phyloP scores from a whole-genome alignment of 2,888 invertebrate species.

The Aspidapion aeneum region DNA sequence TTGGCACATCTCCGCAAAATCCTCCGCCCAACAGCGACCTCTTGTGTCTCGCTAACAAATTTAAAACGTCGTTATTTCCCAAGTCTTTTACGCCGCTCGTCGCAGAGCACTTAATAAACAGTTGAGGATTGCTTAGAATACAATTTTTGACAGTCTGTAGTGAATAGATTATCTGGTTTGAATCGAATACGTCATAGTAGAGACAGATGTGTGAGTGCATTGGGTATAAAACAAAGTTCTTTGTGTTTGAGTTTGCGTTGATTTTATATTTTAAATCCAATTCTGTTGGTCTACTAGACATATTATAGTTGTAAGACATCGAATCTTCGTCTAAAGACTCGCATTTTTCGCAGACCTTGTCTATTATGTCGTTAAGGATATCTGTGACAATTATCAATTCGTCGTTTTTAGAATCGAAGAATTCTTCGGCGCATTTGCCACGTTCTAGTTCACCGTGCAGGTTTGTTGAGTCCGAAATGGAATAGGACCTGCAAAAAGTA shows the following conservation, averaged over 20 bases:
- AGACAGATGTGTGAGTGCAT: conserved; percentile 82
- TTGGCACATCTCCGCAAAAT: conserved; percentile 59
- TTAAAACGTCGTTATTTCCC: conserved; percentile 54
- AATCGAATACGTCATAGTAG: conserved; percentile 77
- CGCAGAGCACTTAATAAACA: conserved; percentile 71
- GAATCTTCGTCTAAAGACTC: conserved; percentile 12
- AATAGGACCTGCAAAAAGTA: too few species aligned
- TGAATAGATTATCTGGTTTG: conserved; percentile 68
- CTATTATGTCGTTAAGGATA: conserved; percentile 57
- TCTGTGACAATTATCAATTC: conserved; percentile 53
- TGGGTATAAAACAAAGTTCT: conserved; percentile 58
- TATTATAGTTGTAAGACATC: not conserved
- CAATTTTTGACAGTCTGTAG: conserved; percentile 71
- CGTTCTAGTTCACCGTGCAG: conserved; percentile 50
- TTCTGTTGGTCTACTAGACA: conserved; percentile 32
- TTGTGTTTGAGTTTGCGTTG: conserved; percentile 29
- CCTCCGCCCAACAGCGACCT: conserved; percentile 76
- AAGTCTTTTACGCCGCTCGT: conserved; percentile 65
- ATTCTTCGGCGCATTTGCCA: conserved; percentile 64
- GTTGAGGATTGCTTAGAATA: conserved; percentile 64
- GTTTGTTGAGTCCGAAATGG: conserved; percentile 49
- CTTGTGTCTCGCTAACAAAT: conserved; percentile 68
- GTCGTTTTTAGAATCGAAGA: conserved; percentile 53
- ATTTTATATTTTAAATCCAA: conserved; percentile 38
- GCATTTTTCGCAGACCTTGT: conserved; percentile 48